Percentiles rank a stretch among this genome's conserved stretches.
Conservation (phyloP, 2,797 vertebrate genomes). For the Aeoliscus strigatus region DNA sequence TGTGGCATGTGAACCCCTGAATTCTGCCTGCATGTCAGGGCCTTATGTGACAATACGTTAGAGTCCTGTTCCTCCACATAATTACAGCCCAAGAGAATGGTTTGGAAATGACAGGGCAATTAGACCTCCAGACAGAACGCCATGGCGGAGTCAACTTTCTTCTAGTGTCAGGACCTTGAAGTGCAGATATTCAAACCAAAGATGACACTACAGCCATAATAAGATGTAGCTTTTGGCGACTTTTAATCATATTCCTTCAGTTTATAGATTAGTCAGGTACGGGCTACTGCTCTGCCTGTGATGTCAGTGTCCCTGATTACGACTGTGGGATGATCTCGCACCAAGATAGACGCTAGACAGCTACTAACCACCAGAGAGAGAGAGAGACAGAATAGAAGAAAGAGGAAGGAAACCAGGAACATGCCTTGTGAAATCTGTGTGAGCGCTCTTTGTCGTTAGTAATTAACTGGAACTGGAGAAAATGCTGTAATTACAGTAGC, state of each 20-base stretch:
- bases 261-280: no score
- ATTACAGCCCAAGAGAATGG: conserved; percentile 66
- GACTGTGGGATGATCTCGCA: conserved; percentile 16
- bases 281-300: conserved; percentile 2
- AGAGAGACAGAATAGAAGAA: conserved; percentile 3
- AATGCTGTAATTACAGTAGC: conserved; percentile 56
- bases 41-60: conserved; percentile 25
- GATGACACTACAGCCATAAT: no score
- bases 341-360: conserved; percentile 7
- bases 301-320: conserved; percentile 26
- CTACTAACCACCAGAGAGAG: conserved; percentile 6
- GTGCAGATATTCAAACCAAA: conserved; percentile 55
- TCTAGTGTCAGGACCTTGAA: conserved; percentile 31
- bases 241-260: no score
- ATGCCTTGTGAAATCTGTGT: conserved; percentile 29
- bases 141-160: conserved; percentile 43
- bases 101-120: conserved; percentile 69
- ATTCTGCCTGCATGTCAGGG: conserved; percentile 21
- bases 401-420: conserved; percentile 3
- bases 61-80: conserved; percentile 47
- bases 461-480: conserved; percentile 66
- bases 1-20: conserved; percentile 1
- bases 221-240: no score
- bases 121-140: conserved; percentile 60
- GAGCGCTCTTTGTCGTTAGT: conserved; percentile 46